Evolutionary conservation across 92 coral and sea anemone species (phyloP), one percentile per base, ranked within the genome.

Genomic region (Palythoa grandis): DNA sequence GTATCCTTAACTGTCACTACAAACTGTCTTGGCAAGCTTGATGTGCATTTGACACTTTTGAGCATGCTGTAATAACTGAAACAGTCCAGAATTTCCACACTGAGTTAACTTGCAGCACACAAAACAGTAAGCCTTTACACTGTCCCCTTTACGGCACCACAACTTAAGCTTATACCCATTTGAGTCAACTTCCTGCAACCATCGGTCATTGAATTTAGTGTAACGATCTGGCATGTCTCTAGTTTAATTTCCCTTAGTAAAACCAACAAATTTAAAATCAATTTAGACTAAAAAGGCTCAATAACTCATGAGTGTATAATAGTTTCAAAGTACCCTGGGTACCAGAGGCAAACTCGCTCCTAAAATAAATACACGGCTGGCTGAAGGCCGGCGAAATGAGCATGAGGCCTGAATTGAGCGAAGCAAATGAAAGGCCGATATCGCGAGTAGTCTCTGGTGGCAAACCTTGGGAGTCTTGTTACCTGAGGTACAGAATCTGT

Each of bases 1-100:
- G 75, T 68, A 78, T 87, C 72, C 52, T 79, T 70, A 77, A 76
- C 88, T 76, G 69, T 86, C 83, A 68, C 77, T 76, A 82, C 88
- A 76, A 17, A 77, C 75, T 48, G 56, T 73, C 15, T 43, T 47
- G 13, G 78, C 78, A 37, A 37, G 52, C 78, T 50, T 43, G 78
- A 73, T 73, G 78, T 73, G 78, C 19, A 14, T n/a, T 22, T n/a
- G 78, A 73, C 78, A 60, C 67, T 60, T 73, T 50, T 85, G 74
- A 58, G 88, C 77, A 85, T 39, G 80, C 52, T 85, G 82, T 43
- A 85, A 70, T 25, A 74, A 22, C 82, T 63, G 61, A 39, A 73
- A 40, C 47, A 60, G 67, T 60, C 83, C 75, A 37, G 83, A 65
- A 65, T 60, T 75, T 52, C 74, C 82, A 75, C 88, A 85, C 52